phyloP scores from a whole-genome alignment of 2,113 vertebrate species.

The Paraplagusia blochii region DNA sequence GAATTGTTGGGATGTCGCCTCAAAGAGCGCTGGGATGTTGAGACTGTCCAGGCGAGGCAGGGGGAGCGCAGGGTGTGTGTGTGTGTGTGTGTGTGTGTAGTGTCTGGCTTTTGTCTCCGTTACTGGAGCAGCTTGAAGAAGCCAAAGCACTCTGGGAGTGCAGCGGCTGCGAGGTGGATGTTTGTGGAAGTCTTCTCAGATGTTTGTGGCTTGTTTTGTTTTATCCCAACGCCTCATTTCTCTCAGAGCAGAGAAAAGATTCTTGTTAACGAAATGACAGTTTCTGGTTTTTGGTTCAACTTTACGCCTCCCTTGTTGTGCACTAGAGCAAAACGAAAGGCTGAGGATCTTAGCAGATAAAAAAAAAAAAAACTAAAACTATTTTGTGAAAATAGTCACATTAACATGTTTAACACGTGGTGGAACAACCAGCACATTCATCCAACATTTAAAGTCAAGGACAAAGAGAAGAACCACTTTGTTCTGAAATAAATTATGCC shows the following conservation, averaged over 20 bases:
- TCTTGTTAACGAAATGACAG: background rate
- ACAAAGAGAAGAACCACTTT: too few relatives aligned
- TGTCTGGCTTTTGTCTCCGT: constrained; percentile 47
- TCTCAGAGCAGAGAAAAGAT: background rate
- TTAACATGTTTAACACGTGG: too few relatives aligned
- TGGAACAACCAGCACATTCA: too few relatives aligned
- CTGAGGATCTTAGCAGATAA: too few relatives aligned
- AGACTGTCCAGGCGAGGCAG: constrained; percentile 51
- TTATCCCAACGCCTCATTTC: constrained; percentile 5
- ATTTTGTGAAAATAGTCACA: too few relatives aligned
- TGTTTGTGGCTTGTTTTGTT: constrained; percentile 27
- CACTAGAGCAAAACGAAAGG: background rate
- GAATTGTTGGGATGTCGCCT: constrained; percentile 68
- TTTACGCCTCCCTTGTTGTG: too few relatives aligned
- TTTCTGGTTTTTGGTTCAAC: background rate
- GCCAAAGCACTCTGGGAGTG: constrained; percentile 26
- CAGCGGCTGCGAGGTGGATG: constrained; percentile 10
- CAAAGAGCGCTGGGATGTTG: constrained; percentile 62
- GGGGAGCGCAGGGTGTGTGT: constrained; percentile 13
- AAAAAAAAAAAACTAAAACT: too few relatives aligned
- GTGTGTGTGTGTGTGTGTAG: constrained; percentile 26
- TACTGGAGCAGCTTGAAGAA: constrained; percentile 38
- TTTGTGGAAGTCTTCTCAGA: constrained; percentile 36
- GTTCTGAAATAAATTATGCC: too few relatives aligned
- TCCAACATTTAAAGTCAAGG: too few relatives aligned